phyloP scores from a whole-genome alignment of 2,113 vertebrate species.

The human (Homo sapiens) region GRCh38 chr2:160172501-160173000 shows the following conservation, averaged over 20 bases:
- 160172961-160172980: not conserved
- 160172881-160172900: constrained; percentile 14
- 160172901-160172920: constrained; percentile 40
- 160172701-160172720: constrained; percentile 97
- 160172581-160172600: constrained; percentile 95
- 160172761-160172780: not conserved
- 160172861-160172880: not conserved
- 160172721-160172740: constrained; percentile 93
- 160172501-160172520: not conserved
- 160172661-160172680: constrained; percentile 97
- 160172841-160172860: constrained; percentile 17
- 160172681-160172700: constrained; percentile 97
- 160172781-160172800: not conserved
- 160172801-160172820: not conserved
- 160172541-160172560: not conserved
- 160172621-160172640: constrained; percentile 98
- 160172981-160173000: constrained; percentile 12
- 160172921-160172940: constrained; percentile 42
- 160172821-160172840: not conserved
- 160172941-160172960: constrained; percentile 58
- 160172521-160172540: not conserved
- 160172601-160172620: constrained; percentile 95
- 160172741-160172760: constrained; percentile 57
- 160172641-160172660: constrained; percentile 98
- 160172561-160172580: constrained; percentile 90